phyloP scores from a whole-genome alignment of 2,797 vertebrate genomes.

The Zalophus californianus region DNA sequence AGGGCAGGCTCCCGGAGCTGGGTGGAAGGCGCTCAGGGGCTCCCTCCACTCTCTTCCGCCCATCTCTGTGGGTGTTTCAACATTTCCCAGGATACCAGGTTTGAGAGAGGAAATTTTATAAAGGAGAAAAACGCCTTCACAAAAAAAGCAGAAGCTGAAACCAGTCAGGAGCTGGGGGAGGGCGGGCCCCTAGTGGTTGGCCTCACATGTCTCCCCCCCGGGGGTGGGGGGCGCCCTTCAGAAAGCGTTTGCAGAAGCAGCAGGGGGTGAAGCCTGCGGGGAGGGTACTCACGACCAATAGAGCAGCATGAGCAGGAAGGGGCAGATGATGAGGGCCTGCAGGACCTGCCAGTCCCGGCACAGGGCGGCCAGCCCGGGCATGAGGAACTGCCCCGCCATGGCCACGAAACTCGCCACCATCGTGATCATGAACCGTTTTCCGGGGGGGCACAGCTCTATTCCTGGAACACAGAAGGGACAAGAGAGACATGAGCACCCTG shows the following conservation, averaged over 20 bases:
- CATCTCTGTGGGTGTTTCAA: neutral
- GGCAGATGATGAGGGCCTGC: conserved; percentile 97
- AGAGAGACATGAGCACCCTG: neutral
- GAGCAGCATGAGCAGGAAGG: conserved; percentile 96
- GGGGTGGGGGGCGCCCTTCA: neutral
- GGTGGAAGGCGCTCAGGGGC: rapidly evolving
- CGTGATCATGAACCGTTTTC: conserved; percentile 96
- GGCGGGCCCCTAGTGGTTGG: rapidly evolving
- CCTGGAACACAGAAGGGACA: conserved; percentile 88
- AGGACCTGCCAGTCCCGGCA: conserved; percentile 98
- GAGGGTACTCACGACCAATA: conserved; percentile 95
- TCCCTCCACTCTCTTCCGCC: neutral
- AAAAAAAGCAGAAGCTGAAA: neutral
- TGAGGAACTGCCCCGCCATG: conserved; percentile 96
- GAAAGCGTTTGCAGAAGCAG: neutral
- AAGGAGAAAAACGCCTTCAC: no score
- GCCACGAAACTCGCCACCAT: conserved; percentile 98
- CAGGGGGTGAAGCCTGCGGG: rapidly evolving
- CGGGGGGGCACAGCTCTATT: conserved; percentile 96
- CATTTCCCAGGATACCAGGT: neutral
- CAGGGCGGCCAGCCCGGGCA: conserved; percentile 96
- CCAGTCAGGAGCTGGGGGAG: rapidly evolving
- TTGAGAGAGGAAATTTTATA: neutral
- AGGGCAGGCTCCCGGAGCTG: neutral
- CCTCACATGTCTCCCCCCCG: rapidly evolving